Base-by-base conservation (phyloP, 2,113 vertebrate genomes). In the Hydrochoerus hydrochaeris region DNA sequence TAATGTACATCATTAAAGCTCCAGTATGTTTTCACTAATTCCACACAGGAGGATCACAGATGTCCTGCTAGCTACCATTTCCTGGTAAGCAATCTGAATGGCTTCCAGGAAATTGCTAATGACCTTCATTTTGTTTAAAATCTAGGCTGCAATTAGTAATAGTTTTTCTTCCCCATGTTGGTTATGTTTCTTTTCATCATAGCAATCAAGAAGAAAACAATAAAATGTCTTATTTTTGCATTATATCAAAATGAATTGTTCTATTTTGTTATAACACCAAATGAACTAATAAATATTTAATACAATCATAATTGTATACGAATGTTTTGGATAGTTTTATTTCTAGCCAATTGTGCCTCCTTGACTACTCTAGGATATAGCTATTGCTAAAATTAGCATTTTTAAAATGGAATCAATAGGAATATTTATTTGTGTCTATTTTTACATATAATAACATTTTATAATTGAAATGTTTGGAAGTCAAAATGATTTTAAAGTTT, bases 21-120 rank as follows among this genome's bases (percentile, higher is more conserved):
- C 78, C 87, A 83, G 87, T 93, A 54, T 97, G 69, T 95, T 96
- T 90, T 94, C 88, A 93, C 92, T 96, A 95, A 97, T 95, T 97
- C 95, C 84, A 95, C 88, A 95, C 94, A 97, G 88, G 90, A 97
- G 78, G 83, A 94, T 95, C 94, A 89, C 92, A 97, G 94, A 98
- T 95, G 96, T 89, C 98, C 96, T 95, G 83, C 88, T 96, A 95
- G 96, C 95, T 95, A 96, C 92, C 62, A 97, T 95, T 97, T 97
- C 96, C 96, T 98, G 94, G 97, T 97, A 97, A 90, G 96, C 94
- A 94, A 94, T 95, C 96, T 95, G 90, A 97, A 96, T 90, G 77
- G 85, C 80, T 97, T 97, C 97, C 96, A 97, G 97, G 96, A 98
- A 98, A 98, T 97, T 97, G 95, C 94, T 98, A 97, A 98, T 97